Percentiles rank a stretch among this genome's conserved stretches.
These are phyloP conservation scores for Athene noctua DNA, from an alignment of 2,113 vertebrate species.

Conservation along the genomic window DNA sequence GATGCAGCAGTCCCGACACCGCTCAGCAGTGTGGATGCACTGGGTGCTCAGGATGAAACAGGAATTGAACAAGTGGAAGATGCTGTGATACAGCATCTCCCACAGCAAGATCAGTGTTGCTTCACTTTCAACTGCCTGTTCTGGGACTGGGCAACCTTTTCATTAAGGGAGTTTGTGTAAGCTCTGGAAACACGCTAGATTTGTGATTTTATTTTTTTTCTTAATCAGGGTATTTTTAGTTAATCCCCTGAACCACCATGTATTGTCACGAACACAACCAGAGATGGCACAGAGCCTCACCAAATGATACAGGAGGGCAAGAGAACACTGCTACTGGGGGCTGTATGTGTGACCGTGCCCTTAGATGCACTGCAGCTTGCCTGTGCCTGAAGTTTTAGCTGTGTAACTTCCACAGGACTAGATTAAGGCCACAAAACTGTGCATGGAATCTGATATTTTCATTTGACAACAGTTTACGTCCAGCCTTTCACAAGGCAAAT, in stretches of 20 bases:
- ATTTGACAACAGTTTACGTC: not conserved
- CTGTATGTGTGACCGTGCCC: not conserved
- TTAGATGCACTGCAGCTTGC: accelerated
- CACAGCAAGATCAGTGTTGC: not conserved
- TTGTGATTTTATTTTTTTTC: not conserved
- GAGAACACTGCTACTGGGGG: accelerated
- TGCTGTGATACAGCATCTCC: not conserved
- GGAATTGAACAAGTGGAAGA: accelerated
- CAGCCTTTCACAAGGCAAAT: not conserved
- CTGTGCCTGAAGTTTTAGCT: not conserved
- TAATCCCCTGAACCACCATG: not conserved
- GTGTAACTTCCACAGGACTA: not conserved
- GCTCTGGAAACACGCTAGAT: not conserved
- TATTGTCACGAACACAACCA: not conserved
- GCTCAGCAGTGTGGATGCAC: not conserved
- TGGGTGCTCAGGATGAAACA: not conserved
- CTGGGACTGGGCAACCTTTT: not conserved
- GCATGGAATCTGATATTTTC: not conserved
- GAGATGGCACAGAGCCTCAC: accelerated
- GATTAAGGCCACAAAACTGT: accelerated
- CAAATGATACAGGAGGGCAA: accelerated
- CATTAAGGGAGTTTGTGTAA: not conserved
- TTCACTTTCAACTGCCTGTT: not conserved
- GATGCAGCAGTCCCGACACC: not conserved
- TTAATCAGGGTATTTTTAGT: not conserved